Conservation (phyloP, 2,113 vertebrate species). For the Channa argus region DNA sequence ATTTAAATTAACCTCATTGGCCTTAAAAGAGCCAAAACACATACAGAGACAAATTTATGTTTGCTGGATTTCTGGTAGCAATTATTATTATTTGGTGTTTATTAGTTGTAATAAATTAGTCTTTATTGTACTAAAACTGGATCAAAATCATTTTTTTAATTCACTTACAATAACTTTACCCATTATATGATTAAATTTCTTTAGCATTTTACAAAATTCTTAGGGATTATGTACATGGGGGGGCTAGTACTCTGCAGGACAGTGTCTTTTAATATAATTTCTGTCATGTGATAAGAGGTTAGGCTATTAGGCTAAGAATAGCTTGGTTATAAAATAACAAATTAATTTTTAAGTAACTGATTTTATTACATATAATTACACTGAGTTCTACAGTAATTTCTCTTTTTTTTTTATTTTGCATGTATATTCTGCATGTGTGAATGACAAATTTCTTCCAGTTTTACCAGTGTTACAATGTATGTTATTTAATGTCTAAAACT, state of each 20-base stretch:
- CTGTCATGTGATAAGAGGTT: not conserved
- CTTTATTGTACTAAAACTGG: not conserved
- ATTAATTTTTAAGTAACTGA: too few species aligned
- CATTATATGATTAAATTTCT: too few species aligned
- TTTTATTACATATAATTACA: too few species aligned
- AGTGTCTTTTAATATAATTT: not conserved
- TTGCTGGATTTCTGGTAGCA: not conserved
- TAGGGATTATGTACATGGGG: too few species aligned
- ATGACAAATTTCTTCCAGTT: not conserved
- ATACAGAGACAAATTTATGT: not conserved
- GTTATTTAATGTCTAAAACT: not conserved
- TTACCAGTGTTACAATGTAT: not conserved
- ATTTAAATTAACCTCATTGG: slow-evolving; percentile 16
- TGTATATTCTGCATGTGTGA: not conserved
- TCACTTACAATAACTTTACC: too few species aligned
- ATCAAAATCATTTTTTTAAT: not conserved
- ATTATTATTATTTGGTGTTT: not conserved
- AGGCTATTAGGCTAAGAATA: too few species aligned
- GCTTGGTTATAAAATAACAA: too few species aligned
- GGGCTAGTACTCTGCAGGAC: too few species aligned
- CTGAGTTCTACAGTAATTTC: too few species aligned
- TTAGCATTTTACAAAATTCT: too few species aligned
- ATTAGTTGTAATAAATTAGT: not conserved
- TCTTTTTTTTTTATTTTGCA: not conserved
- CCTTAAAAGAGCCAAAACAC: not conserved